phyloP scores from a whole-genome alignment of 2,888 invertebrate genomes.

The Diplazon laetatorius region DNA sequence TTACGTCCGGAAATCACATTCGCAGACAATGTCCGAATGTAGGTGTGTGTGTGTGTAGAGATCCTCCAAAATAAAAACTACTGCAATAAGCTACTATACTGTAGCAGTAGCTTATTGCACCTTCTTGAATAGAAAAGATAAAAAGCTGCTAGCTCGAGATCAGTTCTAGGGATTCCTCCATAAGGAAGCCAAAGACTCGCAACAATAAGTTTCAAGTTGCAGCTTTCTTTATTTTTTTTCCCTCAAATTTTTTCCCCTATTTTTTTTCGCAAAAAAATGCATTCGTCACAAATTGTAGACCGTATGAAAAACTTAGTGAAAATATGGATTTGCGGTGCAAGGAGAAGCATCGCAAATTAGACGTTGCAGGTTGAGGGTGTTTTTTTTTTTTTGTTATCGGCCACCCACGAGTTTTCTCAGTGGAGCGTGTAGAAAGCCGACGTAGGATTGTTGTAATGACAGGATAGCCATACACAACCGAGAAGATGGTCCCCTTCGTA shows the following conservation, averaged over 20 bases:
- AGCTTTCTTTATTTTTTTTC: not conserved
- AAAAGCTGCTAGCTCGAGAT: too few relatives aligned
- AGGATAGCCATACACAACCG: slow-evolving; percentile 36
- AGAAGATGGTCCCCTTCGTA: slow-evolving; percentile 8
- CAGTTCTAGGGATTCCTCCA: too few relatives aligned
- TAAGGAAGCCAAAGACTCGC: too few relatives aligned
- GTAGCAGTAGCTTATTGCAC: too few relatives aligned
- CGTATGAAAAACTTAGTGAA: not conserved
- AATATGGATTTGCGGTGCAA: not conserved
- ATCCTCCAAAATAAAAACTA: too few relatives aligned
- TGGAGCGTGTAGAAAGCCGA: slow-evolving; percentile 10
- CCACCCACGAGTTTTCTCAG: slow-evolving; percentile 40
- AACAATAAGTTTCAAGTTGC: not conserved
- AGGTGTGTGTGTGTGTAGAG: too few relatives aligned
- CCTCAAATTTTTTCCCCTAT: too few relatives aligned
- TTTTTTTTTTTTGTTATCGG: slow-evolving; percentile 8
- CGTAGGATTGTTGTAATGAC: slow-evolving; percentile 40
- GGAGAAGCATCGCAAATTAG: slow-evolving; percentile 3
- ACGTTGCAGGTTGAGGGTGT: too few relatives aligned
- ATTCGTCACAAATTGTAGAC: not conserved
- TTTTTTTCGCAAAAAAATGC: not conserved
- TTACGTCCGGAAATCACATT: too few relatives aligned
- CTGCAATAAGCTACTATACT: too few relatives aligned
- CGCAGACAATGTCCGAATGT: too few relatives aligned
- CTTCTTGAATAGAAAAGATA: too few relatives aligned